A percentile compares a stretch with the other conserved stretches of the same genome.
Conservation (phyloP, 2,888 invertebrate genomes). For the Arge pagana region DNA sequence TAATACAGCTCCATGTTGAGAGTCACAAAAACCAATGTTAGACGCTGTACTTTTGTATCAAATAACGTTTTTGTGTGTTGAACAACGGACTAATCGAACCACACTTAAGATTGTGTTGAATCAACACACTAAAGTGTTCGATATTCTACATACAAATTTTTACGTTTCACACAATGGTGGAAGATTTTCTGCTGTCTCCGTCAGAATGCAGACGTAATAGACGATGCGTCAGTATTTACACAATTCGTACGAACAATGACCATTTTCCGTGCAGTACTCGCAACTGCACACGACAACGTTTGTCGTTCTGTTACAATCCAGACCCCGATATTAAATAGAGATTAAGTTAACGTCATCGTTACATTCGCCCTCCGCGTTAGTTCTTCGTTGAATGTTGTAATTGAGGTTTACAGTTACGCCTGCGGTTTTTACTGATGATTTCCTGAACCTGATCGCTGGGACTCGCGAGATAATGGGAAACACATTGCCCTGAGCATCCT, state of each 20-base stretch:
- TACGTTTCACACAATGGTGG: no score
- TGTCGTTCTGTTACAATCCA: slow-evolving; percentile 24
- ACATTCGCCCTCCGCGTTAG: not conserved
- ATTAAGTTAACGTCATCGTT: slow-evolving; percentile 5
- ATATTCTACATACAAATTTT: no score
- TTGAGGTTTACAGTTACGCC: not conserved
- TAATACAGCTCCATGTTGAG: no score
- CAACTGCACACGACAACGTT: slow-evolving; percentile 28
- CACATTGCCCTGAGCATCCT: slow-evolving; percentile 24
- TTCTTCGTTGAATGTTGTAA: not conserved
- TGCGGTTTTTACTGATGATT: slow-evolving; percentile 2
- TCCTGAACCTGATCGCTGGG: not conserved
- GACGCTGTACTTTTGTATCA: no score
- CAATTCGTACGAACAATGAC: not conserved
- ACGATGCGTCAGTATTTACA: no score
- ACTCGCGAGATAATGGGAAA: slow-evolving; percentile 16
- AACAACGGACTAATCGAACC: no score
- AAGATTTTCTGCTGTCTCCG: no score
- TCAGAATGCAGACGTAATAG: no score
- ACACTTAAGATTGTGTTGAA: no score
- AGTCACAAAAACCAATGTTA: no score
- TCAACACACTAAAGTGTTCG: no score
- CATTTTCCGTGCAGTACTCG: slow-evolving; percentile 24
- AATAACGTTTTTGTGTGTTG: no score
- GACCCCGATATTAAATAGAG: slow-evolving; percentile 23